A percentile compares a stretch with the other conserved stretches of the same genome.
Evolutionary conservation across 2,797 vertebrate species (phyloP).

Genomic region (Phaenicophaeus curvirostris): DNA sequence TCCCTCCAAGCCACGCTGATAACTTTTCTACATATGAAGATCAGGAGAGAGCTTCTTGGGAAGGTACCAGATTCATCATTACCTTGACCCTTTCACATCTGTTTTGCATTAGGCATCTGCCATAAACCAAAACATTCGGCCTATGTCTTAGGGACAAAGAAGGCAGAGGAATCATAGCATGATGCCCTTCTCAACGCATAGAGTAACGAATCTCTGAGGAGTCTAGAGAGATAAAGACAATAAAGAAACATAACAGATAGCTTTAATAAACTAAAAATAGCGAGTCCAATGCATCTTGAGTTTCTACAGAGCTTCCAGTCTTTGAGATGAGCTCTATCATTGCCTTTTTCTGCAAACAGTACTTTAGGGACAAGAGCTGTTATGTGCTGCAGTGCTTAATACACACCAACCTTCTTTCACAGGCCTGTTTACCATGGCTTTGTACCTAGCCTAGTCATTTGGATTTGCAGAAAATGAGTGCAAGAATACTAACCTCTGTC

Average conservation of each 20-base stretch:
- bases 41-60: neutral
- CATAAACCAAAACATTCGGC: neutral
- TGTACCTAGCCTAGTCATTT: neutral
- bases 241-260: conserved; percentile 42
- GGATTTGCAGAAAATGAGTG: neutral
- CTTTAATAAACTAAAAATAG: conserved; percentile 63
- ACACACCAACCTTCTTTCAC: neutral
- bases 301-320: neutral
- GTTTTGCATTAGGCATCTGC: neutral
- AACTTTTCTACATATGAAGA: neutral
- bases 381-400: neutral
- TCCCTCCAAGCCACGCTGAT: neutral
- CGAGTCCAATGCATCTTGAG: neutral
- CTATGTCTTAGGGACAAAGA: neutral
- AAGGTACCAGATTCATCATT: neutral
- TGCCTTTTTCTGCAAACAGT: neutral
- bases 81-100: neutral
- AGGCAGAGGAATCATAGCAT: neutral
- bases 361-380: neutral
- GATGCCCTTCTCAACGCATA: neutral
- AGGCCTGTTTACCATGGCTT: neutral
- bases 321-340: neutral
- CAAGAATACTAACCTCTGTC: neutral
- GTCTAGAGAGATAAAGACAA: neutral
- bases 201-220: conserved; percentile 31